Evolutionary conservation across 1,140 invertebrate genomes (phyloP).

Genomic region (Ceratitis capitata): DNA sequence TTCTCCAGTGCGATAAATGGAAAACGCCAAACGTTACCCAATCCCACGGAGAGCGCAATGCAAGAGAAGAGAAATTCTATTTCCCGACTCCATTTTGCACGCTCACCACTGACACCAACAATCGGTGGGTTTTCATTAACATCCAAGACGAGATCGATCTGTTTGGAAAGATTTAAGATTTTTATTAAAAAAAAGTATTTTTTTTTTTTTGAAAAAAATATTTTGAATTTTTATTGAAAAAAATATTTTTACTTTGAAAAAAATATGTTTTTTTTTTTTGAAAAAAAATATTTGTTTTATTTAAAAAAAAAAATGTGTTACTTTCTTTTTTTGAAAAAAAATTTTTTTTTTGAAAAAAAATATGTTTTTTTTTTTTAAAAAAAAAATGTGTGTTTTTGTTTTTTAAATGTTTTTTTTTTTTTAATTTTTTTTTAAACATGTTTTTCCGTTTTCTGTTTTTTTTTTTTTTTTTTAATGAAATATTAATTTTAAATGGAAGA

Average conservation of each 20-base stretch:
- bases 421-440: too few relatives aligned
- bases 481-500: background rate
- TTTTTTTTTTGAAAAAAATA: too few relatives aligned
- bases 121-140: background rate
- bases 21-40: constrained; percentile 87
- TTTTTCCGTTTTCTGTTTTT: too few relatives aligned
- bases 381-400: background rate
- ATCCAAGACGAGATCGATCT: background rate
- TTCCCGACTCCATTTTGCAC: constrained; percentile 77
- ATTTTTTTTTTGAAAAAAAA: background rate
- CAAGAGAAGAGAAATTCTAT: constrained; percentile 85
- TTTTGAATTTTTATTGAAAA: background rate
- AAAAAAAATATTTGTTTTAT: background rate
- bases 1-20: constrained; percentile 82
- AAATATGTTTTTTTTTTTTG: background rate
- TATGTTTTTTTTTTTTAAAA: background rate
- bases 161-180: background rate
- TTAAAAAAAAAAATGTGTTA: background rate
- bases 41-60: constrained; percentile 84
- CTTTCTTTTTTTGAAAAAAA: background rate
- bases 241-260: background rate
- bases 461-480: background rate
- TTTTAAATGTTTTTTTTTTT: too few relatives aligned
- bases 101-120: background rate
- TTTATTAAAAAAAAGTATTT: too few relatives aligned